Conservation (phyloP, 53 echinoderm and acorn worm genomes). For the Luidia sarsii region DNA sequence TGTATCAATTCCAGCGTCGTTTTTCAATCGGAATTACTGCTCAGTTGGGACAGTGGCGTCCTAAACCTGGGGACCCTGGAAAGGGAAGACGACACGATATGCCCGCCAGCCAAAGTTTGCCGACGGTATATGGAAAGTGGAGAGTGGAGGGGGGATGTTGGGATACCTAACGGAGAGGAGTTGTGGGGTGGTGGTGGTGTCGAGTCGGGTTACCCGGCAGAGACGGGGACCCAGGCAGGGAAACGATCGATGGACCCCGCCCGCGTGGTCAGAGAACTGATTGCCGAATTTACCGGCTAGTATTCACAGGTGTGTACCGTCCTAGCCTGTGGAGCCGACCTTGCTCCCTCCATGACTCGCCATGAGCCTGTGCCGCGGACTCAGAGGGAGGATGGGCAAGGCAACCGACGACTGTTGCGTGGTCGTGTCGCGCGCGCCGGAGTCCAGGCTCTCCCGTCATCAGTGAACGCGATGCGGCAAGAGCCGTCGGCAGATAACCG, state of each 20-base stretch:
- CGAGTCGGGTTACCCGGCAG: slow-evolving; percentile 32
- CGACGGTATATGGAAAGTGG: not conserved
- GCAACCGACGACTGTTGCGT: no score
- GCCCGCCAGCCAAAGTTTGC: slow-evolving; percentile 31
- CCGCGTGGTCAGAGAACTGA: slow-evolving; percentile 40
- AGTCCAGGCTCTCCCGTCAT: no score
- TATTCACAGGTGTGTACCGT: slow-evolving; percentile 55
- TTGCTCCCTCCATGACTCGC: no score
- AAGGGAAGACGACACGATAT: not conserved
- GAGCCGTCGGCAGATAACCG: no score
- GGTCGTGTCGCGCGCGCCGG: no score
- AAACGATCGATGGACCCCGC: slow-evolving; percentile 37
- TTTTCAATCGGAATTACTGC: slow-evolving; percentile 38
- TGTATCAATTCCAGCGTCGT: slow-evolving; percentile 28
- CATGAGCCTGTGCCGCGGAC: no score
- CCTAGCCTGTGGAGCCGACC: not conserved
- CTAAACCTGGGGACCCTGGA: not conserved
- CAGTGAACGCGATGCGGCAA: no score
- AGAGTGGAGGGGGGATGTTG: slow-evolving; percentile 26
- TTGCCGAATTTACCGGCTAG: slow-evolving; percentile 50
- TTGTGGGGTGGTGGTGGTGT: no score
- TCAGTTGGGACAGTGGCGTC: not conserved
- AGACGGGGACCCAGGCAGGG: slow-evolving; percentile 2
- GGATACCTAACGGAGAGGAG: no score
- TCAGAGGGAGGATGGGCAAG: no score